Conservation (phyloP, 2,888 invertebrate genomes). For the Malacosoma neustria region DNA sequence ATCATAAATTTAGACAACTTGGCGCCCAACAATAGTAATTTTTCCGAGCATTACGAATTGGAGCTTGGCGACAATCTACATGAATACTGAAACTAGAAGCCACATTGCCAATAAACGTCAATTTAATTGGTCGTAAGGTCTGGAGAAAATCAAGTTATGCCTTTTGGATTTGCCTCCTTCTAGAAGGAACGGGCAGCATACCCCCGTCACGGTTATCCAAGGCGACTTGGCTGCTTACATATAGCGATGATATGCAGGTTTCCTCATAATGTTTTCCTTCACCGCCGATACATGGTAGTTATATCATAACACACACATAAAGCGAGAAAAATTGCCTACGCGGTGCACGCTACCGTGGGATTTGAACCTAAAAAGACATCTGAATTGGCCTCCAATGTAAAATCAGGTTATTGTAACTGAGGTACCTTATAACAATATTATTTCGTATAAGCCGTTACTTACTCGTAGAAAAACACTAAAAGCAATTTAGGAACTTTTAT, state of each 20-base stretch:
- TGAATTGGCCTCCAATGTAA: too few relatives aligned
- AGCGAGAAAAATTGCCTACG: background rate
- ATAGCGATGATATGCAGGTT: background rate
- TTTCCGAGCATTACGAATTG: background rate
- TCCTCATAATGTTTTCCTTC: background rate
- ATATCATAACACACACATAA: background rate
- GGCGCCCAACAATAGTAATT: background rate
- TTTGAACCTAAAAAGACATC: too few relatives aligned
- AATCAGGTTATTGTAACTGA: too few relatives aligned
- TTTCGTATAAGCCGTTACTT: too few relatives aligned
- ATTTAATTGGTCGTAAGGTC: background rate
- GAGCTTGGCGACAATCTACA: background rate
- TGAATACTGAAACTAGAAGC: background rate
- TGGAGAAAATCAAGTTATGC: too few relatives aligned
- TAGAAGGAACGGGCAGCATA: too few relatives aligned
- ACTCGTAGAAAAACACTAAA: too few relatives aligned
- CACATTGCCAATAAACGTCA: background rate
- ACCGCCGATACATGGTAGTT: background rate
- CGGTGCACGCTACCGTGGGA: background rate
- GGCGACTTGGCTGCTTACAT: background rate
- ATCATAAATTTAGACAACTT: background rate
- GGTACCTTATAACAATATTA: too few relatives aligned
- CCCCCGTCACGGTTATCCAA: background rate
- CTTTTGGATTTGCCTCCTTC: too few relatives aligned
- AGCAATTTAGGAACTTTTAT: too few relatives aligned